Conservation (phyloP, 2,113 vertebrate species). For the Nematolebias whitei region DNA sequence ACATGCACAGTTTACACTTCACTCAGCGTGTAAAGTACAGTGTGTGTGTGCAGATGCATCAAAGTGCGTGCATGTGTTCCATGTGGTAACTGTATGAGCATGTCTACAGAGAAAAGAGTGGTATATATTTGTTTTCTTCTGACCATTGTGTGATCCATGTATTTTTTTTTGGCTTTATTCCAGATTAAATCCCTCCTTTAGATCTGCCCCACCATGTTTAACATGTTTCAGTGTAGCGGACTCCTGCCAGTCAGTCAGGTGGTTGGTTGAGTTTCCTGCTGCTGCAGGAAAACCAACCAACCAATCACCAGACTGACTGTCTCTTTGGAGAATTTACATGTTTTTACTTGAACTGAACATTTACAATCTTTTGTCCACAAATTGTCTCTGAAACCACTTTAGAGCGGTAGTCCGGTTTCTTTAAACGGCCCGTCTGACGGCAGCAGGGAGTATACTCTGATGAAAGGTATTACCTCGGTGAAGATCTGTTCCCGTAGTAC, state of each 20-base stretch:
- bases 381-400: constrained; percentile 20
- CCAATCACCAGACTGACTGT: constrained; percentile 22
- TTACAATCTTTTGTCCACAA: constrained; percentile 41
- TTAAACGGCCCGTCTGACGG: constrained; percentile 18
- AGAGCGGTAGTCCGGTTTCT: constrained; percentile 13
- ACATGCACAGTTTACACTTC: constrained; percentile 68
- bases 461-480: constrained; percentile 3
- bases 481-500: constrained; percentile 26
- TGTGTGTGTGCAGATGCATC: constrained; percentile 67
- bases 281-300: constrained; percentile 45
- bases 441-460: constrained; percentile 7
- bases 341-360: constrained; percentile 65
- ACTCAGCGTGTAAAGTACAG: constrained; percentile 66
- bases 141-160: constrained; percentile 48
- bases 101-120: constrained; percentile 58
- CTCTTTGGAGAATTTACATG: constrained; percentile 50
- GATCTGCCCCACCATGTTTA: constrained; percentile 32
- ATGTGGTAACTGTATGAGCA: constrained; percentile 49
- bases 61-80: constrained; percentile 31
- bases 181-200: constrained; percentile 39
- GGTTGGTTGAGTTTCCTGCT: too few relatives aligned
- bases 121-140: constrained; percentile 28
- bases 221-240: constrained; percentile 54
- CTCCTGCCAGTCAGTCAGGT: too few relatives aligned
- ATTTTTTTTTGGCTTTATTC: constrained; percentile 27